A percentile compares a stretch with the other conserved stretches of the same genome.
These are phyloP conservation scores for Xestia ashworthii DNA, from an alignment of 2,888 invertebrate genomes.

Conservation along the genomic window DNA sequence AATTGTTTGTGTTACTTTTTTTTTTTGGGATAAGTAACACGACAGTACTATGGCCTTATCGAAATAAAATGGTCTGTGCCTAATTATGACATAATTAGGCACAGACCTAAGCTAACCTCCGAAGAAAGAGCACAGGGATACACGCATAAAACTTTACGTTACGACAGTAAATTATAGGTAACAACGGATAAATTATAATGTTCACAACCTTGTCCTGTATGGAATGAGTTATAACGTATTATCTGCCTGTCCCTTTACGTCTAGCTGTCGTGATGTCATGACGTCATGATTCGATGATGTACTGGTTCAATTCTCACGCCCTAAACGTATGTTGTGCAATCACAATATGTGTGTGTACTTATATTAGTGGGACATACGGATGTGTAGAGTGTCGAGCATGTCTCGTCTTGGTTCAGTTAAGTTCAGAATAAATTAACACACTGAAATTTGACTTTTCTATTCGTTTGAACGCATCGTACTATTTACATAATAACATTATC, in stretches of 20 bases:
- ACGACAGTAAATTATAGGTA: slow-evolving; percentile 19
- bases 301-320: slow-evolving; percentile 55
- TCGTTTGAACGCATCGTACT: background rate
- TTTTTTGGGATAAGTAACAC: too few relatives aligned
- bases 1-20: too few relatives aligned
- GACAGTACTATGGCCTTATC: too few relatives aligned
- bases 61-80: too few relatives aligned
- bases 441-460: background rate
- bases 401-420: background rate
- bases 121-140: background rate
- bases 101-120: background rate
- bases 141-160: slow-evolving; percentile 25
- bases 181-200: slow-evolving; percentile 9
- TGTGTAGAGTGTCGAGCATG: background rate
- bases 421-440: background rate
- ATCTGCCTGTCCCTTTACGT: slow-evolving; percentile 10
- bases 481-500: too few relatives aligned
- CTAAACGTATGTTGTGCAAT: slow-evolving; percentile 51
- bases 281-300: slow-evolving; percentile 50
- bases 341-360: slow-evolving; percentile 10
- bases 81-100: background rate
- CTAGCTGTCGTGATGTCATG: slow-evolving; percentile 30
- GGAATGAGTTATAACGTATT: background rate
- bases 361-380: slow-evolving; percentile 13
- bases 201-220: slow-evolving; percentile 22